phyloP scores from a whole-genome alignment of 2,113 vertebrate genomes.

The Oreocharis arfaki region DNA sequence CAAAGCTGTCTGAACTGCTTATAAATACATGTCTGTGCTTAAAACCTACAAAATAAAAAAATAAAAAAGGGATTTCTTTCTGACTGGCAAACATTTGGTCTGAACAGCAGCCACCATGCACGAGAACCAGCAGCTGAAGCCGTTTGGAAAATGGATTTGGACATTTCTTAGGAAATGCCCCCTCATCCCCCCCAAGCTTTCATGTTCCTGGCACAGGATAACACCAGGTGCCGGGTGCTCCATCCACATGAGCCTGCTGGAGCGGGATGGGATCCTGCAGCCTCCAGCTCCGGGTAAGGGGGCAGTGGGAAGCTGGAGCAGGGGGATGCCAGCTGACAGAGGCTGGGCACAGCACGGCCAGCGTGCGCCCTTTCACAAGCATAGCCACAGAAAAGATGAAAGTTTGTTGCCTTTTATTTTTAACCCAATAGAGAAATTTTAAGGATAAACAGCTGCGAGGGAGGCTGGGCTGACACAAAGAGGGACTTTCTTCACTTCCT shows the following conservation, averaged over 20 bases:
- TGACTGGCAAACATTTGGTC: not conserved
- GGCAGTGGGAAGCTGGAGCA: not conserved
- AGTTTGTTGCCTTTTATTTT: conserved; percentile 41
- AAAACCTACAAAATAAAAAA: not conserved
- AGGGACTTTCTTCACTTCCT: conserved; percentile 42
- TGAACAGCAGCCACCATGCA: not conserved
- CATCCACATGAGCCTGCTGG: not conserved
- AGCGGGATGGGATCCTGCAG: not conserved
- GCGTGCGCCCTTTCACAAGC: not conserved
- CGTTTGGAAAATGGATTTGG: not conserved
- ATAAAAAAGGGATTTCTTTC: not conserved
- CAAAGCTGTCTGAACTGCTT: not conserved
- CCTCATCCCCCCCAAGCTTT: not conserved
- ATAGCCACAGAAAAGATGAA: conserved; percentile 1
- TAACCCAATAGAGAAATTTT: conserved; percentile 19
- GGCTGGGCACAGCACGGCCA: conserved; percentile 5
- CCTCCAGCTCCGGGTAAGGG: not conserved
- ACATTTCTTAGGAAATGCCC: not conserved
- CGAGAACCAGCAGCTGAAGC: not conserved
- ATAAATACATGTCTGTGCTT: not conserved
- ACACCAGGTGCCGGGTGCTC: conserved; percentile 42
- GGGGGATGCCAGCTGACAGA: not conserved
- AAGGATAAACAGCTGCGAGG: conserved; percentile 8
- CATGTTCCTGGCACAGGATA: not conserved
- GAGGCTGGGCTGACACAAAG: not conserved